Conservation (phyloP, 1,140 invertebrate genomes). For the Centruroides sculpturatus region DNA sequence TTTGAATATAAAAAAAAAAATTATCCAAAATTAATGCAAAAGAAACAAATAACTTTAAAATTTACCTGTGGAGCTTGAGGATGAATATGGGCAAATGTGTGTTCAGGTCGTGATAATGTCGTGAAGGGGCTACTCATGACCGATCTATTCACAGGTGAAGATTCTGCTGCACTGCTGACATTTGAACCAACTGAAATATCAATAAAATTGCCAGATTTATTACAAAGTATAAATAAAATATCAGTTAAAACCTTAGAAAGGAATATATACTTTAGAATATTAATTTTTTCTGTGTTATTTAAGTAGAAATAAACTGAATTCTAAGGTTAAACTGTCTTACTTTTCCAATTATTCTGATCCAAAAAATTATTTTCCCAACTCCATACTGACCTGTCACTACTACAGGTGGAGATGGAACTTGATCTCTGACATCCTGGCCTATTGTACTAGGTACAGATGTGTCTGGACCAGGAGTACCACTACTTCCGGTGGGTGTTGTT, state of each 20-base stretch:
- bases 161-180: conserved; percentile 12
- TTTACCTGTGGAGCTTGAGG: conserved; percentile 72
- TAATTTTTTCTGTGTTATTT: no score
- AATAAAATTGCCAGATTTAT: no score
- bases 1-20: background rate
- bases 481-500: background rate
- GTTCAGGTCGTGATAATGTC: conserved; percentile 31
- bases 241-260: no score
- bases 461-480: background rate
- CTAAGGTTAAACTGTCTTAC: no score
- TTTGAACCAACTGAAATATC: conserved; percentile 13
- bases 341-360: no score
- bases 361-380: no score
- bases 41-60: background rate
- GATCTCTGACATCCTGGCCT: background rate
- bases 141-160: conserved; percentile 29
- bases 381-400: background rate
- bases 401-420: background rate
- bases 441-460: background rate
- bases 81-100: conserved; percentile 73
- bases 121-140: conserved; percentile 40
- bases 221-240: no score
- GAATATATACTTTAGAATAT: no score
- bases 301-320: no score
- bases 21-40: background rate